Conservation (phyloP, 2,797 vertebrate species). For the Aulostomus chinensis region DNA sequence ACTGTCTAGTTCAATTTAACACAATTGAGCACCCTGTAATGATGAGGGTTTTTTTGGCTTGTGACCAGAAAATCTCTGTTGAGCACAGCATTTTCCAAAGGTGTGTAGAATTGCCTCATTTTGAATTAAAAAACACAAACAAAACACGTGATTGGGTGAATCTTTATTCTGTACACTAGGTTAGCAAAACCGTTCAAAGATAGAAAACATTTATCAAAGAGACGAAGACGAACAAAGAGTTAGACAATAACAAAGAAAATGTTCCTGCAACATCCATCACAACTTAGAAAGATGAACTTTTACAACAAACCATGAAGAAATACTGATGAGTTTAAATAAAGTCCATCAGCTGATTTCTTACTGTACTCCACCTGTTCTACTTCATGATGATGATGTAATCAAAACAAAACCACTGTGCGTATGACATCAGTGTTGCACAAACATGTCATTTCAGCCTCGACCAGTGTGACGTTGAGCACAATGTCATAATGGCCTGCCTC, state of each 20-base stretch:
- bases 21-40: too few relatives aligned
- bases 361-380: conserved; percentile 7
- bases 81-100: too few relatives aligned
- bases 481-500: too few relatives aligned
- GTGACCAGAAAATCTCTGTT: too few relatives aligned
- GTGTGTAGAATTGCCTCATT: background rate
- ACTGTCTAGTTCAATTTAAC: too few relatives aligned
- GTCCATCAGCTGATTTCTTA: conserved; percentile 5
- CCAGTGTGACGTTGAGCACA: too few relatives aligned
- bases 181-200: conserved; percentile 54
- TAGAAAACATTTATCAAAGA: conserved; percentile 58
- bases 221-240: conserved; percentile 22
- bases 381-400: background rate
- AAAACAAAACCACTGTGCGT: conserved; percentile 11
- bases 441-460: background rate
- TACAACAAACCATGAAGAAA: conserved; percentile 8
- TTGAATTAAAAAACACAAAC: background rate
- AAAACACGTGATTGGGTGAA: conserved; percentile 51
- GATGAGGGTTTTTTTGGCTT: too few relatives aligned
- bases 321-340: conserved; percentile 6
- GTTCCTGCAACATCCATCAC: conserved; percentile 25
- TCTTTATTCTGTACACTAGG: conserved; percentile 77
- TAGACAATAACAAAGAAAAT: conserved; percentile 17
- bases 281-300: conserved; percentile 18
- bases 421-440: background rate